Percentiles rank a stretch among this genome's conserved stretches.
These are phyloP conservation scores for Heliothis peltigera DNA, from an alignment of 2,888 invertebrate genomes.

Conservation along the genomic window DNA sequence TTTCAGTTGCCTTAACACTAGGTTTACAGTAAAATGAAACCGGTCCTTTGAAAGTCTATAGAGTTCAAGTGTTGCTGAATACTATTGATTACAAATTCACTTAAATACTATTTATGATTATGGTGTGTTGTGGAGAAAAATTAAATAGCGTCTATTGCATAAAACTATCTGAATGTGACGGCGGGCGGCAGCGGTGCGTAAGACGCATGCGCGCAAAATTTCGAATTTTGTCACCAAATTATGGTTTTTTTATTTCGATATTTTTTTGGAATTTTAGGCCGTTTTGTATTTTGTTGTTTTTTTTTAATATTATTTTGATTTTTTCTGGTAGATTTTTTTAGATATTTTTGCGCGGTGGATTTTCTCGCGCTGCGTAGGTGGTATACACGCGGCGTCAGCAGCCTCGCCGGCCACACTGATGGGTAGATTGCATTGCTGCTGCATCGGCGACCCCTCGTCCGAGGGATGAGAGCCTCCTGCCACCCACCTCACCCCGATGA, in stretches of 20 bases:
- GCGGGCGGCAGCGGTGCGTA: conserved; percentile 80
- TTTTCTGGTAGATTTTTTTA: conserved; percentile 60
- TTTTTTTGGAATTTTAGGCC: conserved; percentile 72
- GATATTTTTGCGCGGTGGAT: conserved; percentile 73
- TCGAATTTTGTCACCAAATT: conserved; percentile 81
- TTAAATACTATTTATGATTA: conserved; percentile 87
- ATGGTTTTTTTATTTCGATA: conserved; percentile 84
- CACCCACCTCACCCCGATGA: conserved; percentile 80
- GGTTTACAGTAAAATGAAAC: conserved; percentile 85
- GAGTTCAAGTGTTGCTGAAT: conserved; percentile 90
- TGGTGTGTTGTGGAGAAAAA: conserved; percentile 78
- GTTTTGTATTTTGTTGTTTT: conserved; percentile 65
- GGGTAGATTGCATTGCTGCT: conserved; percentile 83
- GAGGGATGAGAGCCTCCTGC: conserved; percentile 75
- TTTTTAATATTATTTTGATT: conserved; percentile 60
- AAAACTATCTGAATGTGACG: conserved; percentile 89
- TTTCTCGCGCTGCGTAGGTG: conserved; percentile 88
- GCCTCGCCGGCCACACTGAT: conserved; percentile 89
- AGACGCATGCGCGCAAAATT: conserved; percentile 88
- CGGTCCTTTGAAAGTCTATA: conserved; percentile 79
- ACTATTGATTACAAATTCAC: conserved; percentile 85
- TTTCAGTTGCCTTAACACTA: conserved; percentile 89
- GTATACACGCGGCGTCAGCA: conserved; percentile 87
- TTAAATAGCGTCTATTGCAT: conserved; percentile 88
- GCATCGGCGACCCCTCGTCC: conserved; percentile 73